Percentiles rank a stretch among this genome's conserved stretches.
phyloP scores from a whole-genome alignment of 1,140 invertebrate species.

The Solenopsis invicta region DNA sequence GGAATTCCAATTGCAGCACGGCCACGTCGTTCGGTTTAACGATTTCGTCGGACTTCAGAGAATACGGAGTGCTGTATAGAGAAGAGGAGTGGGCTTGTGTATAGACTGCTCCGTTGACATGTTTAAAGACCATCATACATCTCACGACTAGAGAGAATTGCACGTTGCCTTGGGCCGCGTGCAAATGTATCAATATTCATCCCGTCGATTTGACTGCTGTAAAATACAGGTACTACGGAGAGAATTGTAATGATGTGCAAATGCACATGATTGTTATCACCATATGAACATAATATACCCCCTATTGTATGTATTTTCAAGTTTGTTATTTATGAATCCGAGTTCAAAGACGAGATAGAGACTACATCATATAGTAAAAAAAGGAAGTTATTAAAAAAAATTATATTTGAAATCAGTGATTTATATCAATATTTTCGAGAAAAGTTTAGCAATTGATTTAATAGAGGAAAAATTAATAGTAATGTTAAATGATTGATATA shows the following conservation, averaged over 20 bases:
- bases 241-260: not conserved
- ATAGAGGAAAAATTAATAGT: no score
- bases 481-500: no score
- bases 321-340: not conserved
- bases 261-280: not conserved
- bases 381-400: no score
- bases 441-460: no score
- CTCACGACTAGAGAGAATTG: conserved; percentile 43
- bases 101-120: conserved; percentile 54
- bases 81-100: conserved; percentile 47
- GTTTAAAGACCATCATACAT: conserved; percentile 61
- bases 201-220: conserved; percentile 48
- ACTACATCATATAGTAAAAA: no score
- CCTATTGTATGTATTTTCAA: not conserved
- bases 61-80: conserved; percentile 48
- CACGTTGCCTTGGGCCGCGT: conserved; percentile 24
- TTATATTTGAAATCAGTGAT: no score
- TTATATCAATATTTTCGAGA: no score
- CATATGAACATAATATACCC: not conserved
- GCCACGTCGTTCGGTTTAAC: conserved; percentile 75
- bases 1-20: conserved; percentile 76
- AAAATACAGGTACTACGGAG: conserved; percentile 15
- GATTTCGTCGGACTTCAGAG: conserved; percentile 69
- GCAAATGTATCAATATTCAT: conserved; percentile 49
- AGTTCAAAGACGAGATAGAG: no score